phyloP scores from a whole-genome alignment of 2,113 vertebrate genomes.

The Athene noctua region DNA sequence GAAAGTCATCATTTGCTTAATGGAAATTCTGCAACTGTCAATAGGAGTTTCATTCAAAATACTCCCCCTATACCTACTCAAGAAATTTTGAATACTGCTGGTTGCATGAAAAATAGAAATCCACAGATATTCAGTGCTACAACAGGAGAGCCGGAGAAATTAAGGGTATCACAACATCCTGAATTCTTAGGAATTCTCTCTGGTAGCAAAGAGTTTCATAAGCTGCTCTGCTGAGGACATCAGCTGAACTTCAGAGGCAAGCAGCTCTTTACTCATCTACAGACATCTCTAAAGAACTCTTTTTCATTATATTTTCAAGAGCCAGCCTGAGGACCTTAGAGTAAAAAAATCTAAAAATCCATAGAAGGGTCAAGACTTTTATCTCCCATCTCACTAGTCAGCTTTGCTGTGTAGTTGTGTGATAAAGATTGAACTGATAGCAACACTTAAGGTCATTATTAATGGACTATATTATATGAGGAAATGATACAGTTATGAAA shows the following conservation, averaged over 20 bases:
- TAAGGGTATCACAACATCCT: not conserved
- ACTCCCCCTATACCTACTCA: not conserved
- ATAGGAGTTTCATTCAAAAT: not conserved
- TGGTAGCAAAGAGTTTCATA: not conserved
- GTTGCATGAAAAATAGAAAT: not conserved
- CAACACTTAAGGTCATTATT: not conserved
- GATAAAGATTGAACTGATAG: not conserved
- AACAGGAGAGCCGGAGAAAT: not conserved
- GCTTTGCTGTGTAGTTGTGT: not conserved
- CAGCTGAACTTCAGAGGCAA: not conserved
- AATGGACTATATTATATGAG: not conserved
- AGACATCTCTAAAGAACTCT: not conserved
- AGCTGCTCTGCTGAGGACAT: not conserved
- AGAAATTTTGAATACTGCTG: not conserved
- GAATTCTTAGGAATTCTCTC: not conserved
- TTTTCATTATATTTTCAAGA: not conserved
- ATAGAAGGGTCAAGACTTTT: not conserved
- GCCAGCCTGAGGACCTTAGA: not conserved
- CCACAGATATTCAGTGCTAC: not conserved
- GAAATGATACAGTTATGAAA: not conserved
- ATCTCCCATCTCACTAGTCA: not conserved
- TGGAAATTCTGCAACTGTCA: not conserved
- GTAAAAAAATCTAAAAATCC: not conserved
- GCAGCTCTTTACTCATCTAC: not conserved
- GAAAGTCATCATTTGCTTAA: not conserved